Evolutionary conservation across 2,113 vertebrate genomes (phyloP).

Genomic region (Australoheros scitulus): DNA sequence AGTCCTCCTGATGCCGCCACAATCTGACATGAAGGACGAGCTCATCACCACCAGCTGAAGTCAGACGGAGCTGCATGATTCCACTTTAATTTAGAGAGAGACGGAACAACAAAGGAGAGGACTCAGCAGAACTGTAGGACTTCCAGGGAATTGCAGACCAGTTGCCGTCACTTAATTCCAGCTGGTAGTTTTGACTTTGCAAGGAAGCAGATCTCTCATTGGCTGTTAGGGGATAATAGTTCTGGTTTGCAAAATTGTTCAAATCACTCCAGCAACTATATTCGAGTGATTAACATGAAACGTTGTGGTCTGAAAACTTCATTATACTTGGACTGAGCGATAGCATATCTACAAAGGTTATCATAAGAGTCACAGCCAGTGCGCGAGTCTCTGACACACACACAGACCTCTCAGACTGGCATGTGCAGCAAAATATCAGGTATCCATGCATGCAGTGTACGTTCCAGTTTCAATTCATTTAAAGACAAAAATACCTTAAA

Average conservation of each 20-base stretch:
- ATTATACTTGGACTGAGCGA: neutral
- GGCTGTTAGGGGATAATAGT: neutral
- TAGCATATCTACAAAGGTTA: too few relatives aligned
- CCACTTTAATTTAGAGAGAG: accelerated
- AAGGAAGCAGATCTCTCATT: neutral
- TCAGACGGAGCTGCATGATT: neutral
- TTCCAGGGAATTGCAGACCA: too few relatives aligned
- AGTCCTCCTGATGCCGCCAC: neutral
- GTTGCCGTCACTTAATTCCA: neutral
- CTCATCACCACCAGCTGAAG: neutral
- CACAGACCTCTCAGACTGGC: neutral
- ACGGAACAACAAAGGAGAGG: neutral
- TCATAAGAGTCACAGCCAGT: too few relatives aligned
- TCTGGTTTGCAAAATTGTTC: neutral
- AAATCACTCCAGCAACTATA: neutral
- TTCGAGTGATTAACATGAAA: neutral
- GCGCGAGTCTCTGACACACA: accelerated
- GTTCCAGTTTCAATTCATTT: neutral
- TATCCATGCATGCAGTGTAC: neutral
- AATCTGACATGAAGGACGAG: neutral
- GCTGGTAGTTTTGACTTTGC: neutral
- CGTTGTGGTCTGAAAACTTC: neutral
- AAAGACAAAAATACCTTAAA: neutral
- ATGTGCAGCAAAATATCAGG: neutral
- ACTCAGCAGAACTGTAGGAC: neutral